Evolutionary conservation across 2,797 vertebrate species (phyloP).

Genomic region (Platalea minor): DNA sequence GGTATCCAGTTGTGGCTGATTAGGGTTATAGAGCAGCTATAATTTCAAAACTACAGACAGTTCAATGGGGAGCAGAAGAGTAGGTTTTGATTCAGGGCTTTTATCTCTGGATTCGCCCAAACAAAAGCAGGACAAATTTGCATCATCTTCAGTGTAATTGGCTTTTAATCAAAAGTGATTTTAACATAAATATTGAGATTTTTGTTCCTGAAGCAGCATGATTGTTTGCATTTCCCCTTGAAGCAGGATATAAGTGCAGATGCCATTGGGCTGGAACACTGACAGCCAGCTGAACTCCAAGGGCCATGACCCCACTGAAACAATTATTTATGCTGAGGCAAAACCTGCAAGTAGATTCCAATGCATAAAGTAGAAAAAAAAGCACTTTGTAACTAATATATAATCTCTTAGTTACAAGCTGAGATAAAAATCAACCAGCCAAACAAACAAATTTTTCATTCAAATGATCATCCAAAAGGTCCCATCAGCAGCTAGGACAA

Average conservation of each 20-base stretch:
- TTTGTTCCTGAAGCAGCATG: conserved; percentile 52
- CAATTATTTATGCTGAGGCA: conserved; percentile 53
- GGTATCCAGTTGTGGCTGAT: background rate
- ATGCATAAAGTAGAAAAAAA: conserved; percentile 25
- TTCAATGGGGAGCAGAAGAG: conserved; percentile 1
- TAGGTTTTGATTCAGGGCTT: background rate
- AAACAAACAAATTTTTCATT: background rate
- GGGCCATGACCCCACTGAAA: conserved; percentile 51
- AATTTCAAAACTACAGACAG: conserved; percentile 14
- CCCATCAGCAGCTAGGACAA: background rate
- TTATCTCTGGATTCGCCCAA: conserved; percentile 45
- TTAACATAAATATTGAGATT: conserved; percentile 69
- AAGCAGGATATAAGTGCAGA: conserved; percentile 65
- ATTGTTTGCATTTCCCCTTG: conserved; percentile 55
- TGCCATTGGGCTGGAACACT: conserved; percentile 60
- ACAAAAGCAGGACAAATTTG: conserved; percentile 58
- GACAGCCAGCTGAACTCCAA: conserved; percentile 47
- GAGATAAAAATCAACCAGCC: background rate
- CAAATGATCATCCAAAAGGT: background rate
- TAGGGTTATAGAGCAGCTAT: background rate
- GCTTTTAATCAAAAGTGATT: conserved; percentile 63
- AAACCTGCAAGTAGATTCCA: conserved; percentile 51
- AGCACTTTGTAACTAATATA: background rate
- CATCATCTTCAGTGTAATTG: conserved; percentile 61
- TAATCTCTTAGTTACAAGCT: background rate